Percentiles rank a stretch among this genome's conserved stretches.
These are phyloP conservation scores for Campoletis raptor DNA, from an alignment of 2,888 invertebrate species.

Conservation along the genomic window DNA sequence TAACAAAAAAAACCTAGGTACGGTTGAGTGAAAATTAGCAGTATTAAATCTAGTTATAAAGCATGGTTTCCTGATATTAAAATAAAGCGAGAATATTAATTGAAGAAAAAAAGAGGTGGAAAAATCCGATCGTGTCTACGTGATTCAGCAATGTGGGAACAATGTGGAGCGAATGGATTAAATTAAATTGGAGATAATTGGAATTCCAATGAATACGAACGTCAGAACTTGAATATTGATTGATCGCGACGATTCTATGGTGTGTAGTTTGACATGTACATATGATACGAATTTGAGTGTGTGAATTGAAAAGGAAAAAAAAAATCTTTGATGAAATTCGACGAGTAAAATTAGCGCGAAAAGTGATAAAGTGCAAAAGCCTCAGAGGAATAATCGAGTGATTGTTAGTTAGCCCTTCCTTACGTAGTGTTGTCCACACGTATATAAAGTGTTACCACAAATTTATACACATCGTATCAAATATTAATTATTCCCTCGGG, in stretches of 20 bases:
- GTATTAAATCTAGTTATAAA: not conserved
- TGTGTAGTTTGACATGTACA: not conserved
- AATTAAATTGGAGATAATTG: constrained; percentile 38
- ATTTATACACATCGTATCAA: constrained; percentile 52
- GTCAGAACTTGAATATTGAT: constrained; percentile 53
- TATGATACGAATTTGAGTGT: not conserved
- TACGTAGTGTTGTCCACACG: not conserved
- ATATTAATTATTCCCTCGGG: constrained; percentile 37
- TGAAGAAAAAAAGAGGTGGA: constrained; percentile 3
- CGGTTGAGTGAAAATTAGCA: constrained; percentile 14
- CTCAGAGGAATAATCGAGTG: constrained; percentile 24
- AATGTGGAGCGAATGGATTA: constrained; percentile 34
- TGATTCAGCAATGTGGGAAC: constrained; percentile 17
- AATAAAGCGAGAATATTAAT: constrained; percentile 5
- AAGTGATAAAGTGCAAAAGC: constrained; percentile 17
- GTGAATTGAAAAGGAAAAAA: not conserved
- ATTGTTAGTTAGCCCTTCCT: not conserved
- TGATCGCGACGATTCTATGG: constrained; percentile 9
- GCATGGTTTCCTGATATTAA: constrained; percentile 41
- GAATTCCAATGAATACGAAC: constrained; percentile 49
- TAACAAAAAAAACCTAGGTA: not conserved
- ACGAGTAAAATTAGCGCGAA: constrained; percentile 13
- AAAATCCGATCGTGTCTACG: not conserved
- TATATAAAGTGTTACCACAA: not conserved
- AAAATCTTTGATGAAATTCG: constrained; percentile 12